Base-by-base conservation (phyloP, 2,888 invertebrate species). In the Pristionchus fissidentatus region DNA sequence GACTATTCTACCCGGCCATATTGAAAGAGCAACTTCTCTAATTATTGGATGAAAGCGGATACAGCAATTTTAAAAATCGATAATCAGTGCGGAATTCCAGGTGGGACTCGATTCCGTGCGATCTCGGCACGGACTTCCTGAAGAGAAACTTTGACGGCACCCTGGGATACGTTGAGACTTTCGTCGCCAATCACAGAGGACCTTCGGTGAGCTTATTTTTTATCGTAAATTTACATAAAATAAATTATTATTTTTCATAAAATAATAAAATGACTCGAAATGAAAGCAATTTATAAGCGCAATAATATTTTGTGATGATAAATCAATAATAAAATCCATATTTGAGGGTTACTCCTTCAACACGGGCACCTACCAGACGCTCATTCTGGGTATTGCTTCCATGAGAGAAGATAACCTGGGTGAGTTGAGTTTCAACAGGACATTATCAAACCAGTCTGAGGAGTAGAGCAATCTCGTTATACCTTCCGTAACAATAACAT, bases 311-410 rank as follows among this genome's bases (percentile, higher is more conserved):
- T n/a, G n/a, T n/a, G n/a, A n/a, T n/a, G n/a, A n/a, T n/a, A n/a
- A n/a, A n/a, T n/a, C n/a, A n/a, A n/a, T n/a, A n/a, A 49, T 49
- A 49, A 15, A 10, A 49, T 49, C 13, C 29, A 10, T 15, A 62
- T 62, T 87, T 84, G 73, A 93, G 93, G 95, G 94, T 8, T 93
- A 95, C 0, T 87, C 92, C 5, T 90, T 96, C 60, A 95, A 98
- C 93, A 95, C 95, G 92, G 97, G 95, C 22, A 98, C 98, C 0
- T 97, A 96, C 95, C 95, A 96, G 92, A 97, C 97, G 0, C 95
- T 96, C 0, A 94, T 98, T 5, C 94, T 96, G 92, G 95, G 96
- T 0, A 90, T 97, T 19, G 84, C 86, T 80, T 85, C 88, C 46
- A 88, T 88, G 19, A 87, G 86, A 32, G 88, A 86, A 19, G 92